Percentiles rank a stretch among this genome's conserved stretches.
phyloP scores from a whole-genome alignment of 1,140 invertebrate species.

The Brachionus plicatilis region DNA sequence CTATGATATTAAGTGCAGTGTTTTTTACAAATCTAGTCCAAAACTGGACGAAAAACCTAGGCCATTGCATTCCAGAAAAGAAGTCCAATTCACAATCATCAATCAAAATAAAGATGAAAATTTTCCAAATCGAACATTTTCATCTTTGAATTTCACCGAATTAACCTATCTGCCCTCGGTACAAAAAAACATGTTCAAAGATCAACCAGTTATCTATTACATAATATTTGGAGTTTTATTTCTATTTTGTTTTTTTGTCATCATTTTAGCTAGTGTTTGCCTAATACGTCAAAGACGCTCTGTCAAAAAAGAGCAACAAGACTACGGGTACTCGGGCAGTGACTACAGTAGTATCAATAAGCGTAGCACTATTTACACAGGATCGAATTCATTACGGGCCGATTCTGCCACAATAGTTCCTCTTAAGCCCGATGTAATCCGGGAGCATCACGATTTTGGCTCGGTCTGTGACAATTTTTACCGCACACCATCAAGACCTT shows the following conservation, averaged over 20 bases:
- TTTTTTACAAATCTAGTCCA: not conserved
- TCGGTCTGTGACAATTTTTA: not conserved
- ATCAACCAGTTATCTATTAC: slow-evolving; percentile 16
- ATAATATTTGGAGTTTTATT: slow-evolving; percentile 4
- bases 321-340: not conserved
- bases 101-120: not conserved
- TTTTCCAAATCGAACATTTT: not conserved
- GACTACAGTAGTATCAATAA: slow-evolving; percentile 38
- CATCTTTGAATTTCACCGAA: not conserved
- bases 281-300: not conserved
- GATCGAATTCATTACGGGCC: not conserved
- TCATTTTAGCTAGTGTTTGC: not conserved
- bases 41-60: not conserved
- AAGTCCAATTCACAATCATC: not conserved
- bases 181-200: not conserved
- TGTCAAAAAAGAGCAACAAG: not conserved
- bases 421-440: not conserved
- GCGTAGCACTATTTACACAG: slow-evolving; percentile 9
- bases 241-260: slow-evolving; percentile 19
- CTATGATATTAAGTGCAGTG: not conserved
- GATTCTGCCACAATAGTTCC: not conserved
- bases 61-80: not conserved
- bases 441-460: slow-evolving; percentile 5
- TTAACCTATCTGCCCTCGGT: not conserved
- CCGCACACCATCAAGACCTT: slow-evolving; percentile 2